A percentile compares a stretch with the other conserved stretches of the same genome.
Evolutionary conservation across 2,797 vertebrate genomes (phyloP).

Genomic region (Mormyrus hasselquistii): DNA sequence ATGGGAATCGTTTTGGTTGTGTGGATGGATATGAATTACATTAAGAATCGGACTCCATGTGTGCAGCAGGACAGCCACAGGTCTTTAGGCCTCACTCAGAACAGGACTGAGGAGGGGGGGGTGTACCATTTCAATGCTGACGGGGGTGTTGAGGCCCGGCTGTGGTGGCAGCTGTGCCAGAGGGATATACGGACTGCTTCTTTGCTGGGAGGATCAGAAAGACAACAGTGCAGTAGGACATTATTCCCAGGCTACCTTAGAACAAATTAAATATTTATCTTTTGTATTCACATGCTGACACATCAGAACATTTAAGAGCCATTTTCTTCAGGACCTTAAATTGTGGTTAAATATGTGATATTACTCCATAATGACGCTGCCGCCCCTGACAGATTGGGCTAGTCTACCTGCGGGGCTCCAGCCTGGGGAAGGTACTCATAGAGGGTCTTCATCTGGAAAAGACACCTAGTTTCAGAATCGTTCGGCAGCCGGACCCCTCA

Average conservation of each 20-base stretch:
- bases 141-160: constrained; percentile 39
- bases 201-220: constrained; percentile 34
- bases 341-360: background rate
- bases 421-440: constrained; percentile 60
- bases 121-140: constrained; percentile 64
- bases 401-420: constrained; percentile 47
- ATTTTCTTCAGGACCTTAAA: background rate
- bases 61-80: background rate
- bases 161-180: constrained; percentile 37
- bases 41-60: background rate
- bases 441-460: constrained; percentile 44
- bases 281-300: background rate
- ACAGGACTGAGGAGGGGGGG: background rate
- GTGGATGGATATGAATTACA: background rate
- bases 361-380: background rate
- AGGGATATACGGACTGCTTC: constrained; percentile 35
- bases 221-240: background rate
- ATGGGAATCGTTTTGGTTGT: background rate
- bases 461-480: background rate
- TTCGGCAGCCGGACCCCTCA: background rate
- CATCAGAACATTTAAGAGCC: background rate
- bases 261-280: background rate
- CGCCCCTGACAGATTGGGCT: background rate
- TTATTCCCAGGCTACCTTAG: background rate
- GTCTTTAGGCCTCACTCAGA: background rate